Evolutionary conservation across 2,888 invertebrate species (phyloP), one percentile per base, ranked within the genome.

Genomic region (Clunio marinus): DNA sequence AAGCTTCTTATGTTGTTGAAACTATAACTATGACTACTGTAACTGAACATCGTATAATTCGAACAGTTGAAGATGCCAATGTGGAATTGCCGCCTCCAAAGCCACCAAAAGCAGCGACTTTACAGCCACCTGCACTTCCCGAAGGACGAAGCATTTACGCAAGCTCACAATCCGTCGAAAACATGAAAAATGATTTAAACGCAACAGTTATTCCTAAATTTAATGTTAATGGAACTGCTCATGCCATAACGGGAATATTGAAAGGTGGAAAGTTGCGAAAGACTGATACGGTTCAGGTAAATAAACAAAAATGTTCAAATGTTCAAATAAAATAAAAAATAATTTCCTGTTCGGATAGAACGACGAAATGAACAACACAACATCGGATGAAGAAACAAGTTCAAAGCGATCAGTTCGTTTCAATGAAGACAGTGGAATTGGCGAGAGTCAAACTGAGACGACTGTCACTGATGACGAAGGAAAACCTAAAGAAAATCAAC

Each of bases 211-310:
- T 68, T 32, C 68, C 68, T 17, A 68, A 68, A 58, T 41, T 68
- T 8, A 68, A 68, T 41, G 58, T 58, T 10, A 58, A 57, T 45
- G 58, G 58, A 17, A 55, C 51, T 10, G 68, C 68, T 68, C 68
- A 68, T 41, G 68, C 68, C 1, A 80, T 87, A 32, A 87, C 86
- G 58, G 90, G 91, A 27, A 91, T 90, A 70, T 79, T 90, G 2
- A 90, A 90, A 76, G 89, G 90, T 13, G 89, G 90, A 7, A 82
- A 88, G 70, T 80, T 90, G 13, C 89, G 90, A 89, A 88, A 88
- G 73, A 84, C 84, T 69, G 76, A 84, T 68, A 72, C 73, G 15
- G 81, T 75, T 71, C 84, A 83, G 82, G 85, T 84, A 72, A 73
- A 71, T 72, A 57, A 37, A 27, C 25, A 24, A 32, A 57, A n/a